Evolutionary conservation across 2,113 vertebrate species (phyloP).

Genomic region (Cryptomyrus ogoouensis): DNA sequence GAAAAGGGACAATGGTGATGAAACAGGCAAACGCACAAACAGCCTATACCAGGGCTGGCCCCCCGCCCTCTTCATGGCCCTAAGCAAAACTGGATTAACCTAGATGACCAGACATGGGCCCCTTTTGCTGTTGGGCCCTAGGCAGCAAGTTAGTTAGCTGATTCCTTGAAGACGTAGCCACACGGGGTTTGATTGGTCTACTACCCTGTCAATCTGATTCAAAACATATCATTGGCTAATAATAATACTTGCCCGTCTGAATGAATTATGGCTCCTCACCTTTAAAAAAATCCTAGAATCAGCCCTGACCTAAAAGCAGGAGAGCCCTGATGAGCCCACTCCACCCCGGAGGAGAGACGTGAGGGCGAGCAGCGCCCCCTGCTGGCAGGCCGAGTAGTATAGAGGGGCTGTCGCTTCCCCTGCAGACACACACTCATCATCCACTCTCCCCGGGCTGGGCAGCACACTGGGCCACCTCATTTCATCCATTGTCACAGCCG

Average conservation of each 20-base stretch:
- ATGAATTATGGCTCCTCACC: background rate
- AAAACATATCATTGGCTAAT: background rate
- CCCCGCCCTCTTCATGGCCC: too few relatives aligned
- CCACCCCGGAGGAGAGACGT: background rate
- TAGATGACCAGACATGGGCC: too few relatives aligned
- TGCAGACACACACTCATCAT: conserved; percentile 30
- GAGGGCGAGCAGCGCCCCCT: conserved; percentile 4
- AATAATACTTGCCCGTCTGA: background rate
- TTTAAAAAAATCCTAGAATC: background rate
- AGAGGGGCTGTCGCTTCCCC: conserved; percentile 24
- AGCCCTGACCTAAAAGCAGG: conserved; percentile 11
- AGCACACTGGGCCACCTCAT: background rate
- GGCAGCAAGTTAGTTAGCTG: too few relatives aligned
- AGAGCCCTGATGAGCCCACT: background rate
- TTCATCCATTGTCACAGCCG: background rate
- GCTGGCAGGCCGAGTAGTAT: background rate
- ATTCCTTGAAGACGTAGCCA: too few relatives aligned
- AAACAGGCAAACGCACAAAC: background rate
- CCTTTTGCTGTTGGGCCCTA: too few relatives aligned
- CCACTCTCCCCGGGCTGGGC: background rate
- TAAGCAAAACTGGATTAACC: too few relatives aligned
- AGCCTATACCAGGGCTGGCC: too few relatives aligned
- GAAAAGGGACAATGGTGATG: background rate
- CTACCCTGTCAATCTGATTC: too few relatives aligned
- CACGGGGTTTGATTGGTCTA: too few relatives aligned